These are phyloP conservation scores for Luperina nickerlii DNA, from an alignment of 2,888 invertebrate genomes.

Conservation along the genomic window DNA sequence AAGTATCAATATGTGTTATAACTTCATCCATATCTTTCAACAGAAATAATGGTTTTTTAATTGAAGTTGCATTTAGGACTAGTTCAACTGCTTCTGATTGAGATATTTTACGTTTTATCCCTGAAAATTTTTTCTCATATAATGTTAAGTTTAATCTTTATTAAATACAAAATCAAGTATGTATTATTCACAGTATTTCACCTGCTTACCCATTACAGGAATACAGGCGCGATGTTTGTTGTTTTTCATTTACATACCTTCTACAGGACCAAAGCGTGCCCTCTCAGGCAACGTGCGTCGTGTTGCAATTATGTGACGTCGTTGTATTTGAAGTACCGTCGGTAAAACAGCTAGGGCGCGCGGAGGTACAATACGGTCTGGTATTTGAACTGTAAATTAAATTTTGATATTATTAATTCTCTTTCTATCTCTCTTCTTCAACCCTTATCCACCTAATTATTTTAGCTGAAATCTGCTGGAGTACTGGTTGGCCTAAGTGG, in stretches of 20 bases:
- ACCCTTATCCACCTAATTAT: neutral
- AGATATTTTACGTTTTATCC: constrained; percentile 66
- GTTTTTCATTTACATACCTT: constrained; percentile 34
- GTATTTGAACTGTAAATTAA: constrained; percentile 82
- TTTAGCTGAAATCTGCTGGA: neutral
- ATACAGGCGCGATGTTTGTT: neutral
- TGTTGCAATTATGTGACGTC: constrained; percentile 91
- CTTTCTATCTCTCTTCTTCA: too few relatives aligned
- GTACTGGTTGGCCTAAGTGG: too few relatives aligned
- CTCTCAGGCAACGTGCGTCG: constrained; percentile 92
- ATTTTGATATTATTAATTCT: neutral
- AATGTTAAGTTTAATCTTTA: neutral
- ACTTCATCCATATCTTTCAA: constrained; percentile 63
- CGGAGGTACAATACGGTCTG: constrained; percentile 93
- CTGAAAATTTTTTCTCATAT: constrained; percentile 63
- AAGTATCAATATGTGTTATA: constrained; percentile 73
- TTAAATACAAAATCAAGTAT: neutral
- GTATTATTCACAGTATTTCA: neutral
- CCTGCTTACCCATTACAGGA: neutral
- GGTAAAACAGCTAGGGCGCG: constrained; percentile 95
- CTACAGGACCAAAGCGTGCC: constrained; percentile 95
- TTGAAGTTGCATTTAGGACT: constrained; percentile 58
- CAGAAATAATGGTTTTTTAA: constrained; percentile 74
- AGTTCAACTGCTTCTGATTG: constrained; percentile 65
- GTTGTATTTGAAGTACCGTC: constrained; percentile 89